phyloP scores from a whole-genome alignment of 1,140 invertebrate genomes.

The Drosophila mojavensis region DNA sequence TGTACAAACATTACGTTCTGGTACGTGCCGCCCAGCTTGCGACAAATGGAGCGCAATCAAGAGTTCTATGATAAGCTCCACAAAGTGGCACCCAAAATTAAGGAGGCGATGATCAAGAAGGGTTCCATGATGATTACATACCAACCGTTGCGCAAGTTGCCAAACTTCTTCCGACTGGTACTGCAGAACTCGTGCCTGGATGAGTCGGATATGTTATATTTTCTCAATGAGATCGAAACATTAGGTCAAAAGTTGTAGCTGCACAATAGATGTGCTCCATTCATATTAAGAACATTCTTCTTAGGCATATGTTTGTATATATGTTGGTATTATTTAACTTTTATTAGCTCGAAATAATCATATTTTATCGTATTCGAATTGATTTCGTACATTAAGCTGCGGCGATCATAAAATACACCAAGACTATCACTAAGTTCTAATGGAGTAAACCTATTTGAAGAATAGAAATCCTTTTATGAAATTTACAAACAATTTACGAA shows the following conservation, averaged over 20 bases:
- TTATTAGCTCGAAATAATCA: constrained; percentile 30
- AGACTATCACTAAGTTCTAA: not conserved
- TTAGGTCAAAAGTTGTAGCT: constrained; percentile 89
- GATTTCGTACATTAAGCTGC: constrained; percentile 26
- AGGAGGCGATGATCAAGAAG: constrained; percentile 96
- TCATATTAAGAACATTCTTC: constrained; percentile 62
- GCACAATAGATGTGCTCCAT: not conserved
- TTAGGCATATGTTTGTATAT: constrained; percentile 55
- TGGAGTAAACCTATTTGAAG: not conserved
- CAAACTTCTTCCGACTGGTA: constrained; percentile 97
- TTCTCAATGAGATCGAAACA: constrained; percentile 93
- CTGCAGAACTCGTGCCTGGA: constrained; percentile 94
- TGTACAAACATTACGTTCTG: constrained; percentile 98
- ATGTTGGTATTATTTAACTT: constrained; percentile 37
- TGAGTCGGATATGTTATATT: constrained; percentile 92
- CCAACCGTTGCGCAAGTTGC: constrained; percentile 91
- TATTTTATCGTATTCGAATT: constrained; percentile 16
- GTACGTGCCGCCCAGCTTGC: constrained; percentile 93
- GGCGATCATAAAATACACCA: constrained; percentile 27
- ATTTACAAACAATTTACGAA: too few species aligned
- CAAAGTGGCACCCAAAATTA: constrained; percentile 95
- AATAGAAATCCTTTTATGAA: not conserved
- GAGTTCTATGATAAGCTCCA: constrained; percentile 90
- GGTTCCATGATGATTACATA: constrained; percentile 98
- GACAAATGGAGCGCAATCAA: constrained; percentile 85